Conservation (phyloP, 2,888 invertebrate genomes). For the Myopa tessellatipennis region DNA sequence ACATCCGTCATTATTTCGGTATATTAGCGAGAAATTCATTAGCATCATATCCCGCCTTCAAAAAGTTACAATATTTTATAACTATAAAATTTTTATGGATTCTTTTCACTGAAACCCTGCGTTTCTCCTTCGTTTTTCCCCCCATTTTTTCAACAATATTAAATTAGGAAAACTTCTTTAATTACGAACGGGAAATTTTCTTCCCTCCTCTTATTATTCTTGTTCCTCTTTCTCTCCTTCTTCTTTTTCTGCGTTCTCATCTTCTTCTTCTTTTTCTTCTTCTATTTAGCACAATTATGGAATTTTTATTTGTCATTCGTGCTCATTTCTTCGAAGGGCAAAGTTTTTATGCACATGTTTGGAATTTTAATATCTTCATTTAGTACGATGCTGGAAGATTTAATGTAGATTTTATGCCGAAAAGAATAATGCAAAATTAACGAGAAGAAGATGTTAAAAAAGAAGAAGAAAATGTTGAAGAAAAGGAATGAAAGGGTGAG, state of each 20-base stretch:
- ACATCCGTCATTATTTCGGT: too few species aligned
- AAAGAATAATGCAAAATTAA: neutral
- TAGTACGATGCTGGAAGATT: neutral
- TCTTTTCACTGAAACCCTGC: too few species aligned
- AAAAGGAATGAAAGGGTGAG: neutral
- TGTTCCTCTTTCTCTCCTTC: neutral
- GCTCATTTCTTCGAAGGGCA: slow-evolving; percentile 17
- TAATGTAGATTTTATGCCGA: neutral
- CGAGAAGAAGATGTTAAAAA: neutral
- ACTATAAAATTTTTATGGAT: too few species aligned
- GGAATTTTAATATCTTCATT: slow-evolving; percentile 26
- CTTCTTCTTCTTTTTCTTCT: neutral
- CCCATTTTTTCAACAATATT: neutral
- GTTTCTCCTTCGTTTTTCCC: too few species aligned
- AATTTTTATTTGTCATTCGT: slow-evolving; percentile 23
- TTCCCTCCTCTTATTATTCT: neutral
- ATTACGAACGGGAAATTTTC: neutral
- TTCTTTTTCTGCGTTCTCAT: neutral
- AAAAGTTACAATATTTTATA: too few species aligned
- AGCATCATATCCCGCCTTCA: too few species aligned
- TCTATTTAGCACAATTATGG: neutral
- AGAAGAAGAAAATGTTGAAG: neutral
- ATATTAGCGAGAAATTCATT: too few species aligned
- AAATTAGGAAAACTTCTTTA: slow-evolving; percentile 1
- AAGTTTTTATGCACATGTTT: slow-evolving; percentile 19